These are phyloP conservation scores for Chloroceryle amazona DNA, from an alignment of 2,797 vertebrate species.

Conservation along the genomic window DNA sequence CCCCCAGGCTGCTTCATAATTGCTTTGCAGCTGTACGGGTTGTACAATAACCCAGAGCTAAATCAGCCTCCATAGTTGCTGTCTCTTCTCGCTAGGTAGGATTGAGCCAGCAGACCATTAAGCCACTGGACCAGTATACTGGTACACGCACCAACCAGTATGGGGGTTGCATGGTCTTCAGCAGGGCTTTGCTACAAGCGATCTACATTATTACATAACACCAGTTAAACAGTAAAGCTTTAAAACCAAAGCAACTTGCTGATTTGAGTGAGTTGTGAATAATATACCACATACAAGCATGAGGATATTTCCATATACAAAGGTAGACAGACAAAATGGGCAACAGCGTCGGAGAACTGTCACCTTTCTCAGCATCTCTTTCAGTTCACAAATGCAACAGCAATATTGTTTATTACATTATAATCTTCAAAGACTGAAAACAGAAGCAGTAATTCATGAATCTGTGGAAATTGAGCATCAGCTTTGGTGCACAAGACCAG, in stretches of 20 bases:
- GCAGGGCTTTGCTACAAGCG: background rate
- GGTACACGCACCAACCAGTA: accelerated
- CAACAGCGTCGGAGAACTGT: background rate
- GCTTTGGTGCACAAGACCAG: background rate
- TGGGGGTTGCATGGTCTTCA: accelerated
- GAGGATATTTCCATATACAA: background rate
- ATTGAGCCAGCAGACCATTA: background rate
- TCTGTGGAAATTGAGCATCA: background rate
- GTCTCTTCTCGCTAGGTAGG: background rate
- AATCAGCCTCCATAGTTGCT: background rate
- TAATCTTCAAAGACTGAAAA: background rate
- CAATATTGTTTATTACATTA: background rate
- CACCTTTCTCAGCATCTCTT: background rate
- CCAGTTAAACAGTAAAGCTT: background rate
- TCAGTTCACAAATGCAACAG: background rate
- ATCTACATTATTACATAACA: accelerated
- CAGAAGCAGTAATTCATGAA: background rate
- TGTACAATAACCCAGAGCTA: background rate
- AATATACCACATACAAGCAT: accelerated
- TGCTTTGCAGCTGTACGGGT: background rate
- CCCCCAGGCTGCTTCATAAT: background rate
- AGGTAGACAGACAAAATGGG: background rate
- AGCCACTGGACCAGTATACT: background rate
- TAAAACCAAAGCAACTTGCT: background rate
- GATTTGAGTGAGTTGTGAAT: background rate